Evolutionary conservation across 2,797 vertebrate species (phyloP).

Genomic region (Megaceryle alcyon): DNA sequence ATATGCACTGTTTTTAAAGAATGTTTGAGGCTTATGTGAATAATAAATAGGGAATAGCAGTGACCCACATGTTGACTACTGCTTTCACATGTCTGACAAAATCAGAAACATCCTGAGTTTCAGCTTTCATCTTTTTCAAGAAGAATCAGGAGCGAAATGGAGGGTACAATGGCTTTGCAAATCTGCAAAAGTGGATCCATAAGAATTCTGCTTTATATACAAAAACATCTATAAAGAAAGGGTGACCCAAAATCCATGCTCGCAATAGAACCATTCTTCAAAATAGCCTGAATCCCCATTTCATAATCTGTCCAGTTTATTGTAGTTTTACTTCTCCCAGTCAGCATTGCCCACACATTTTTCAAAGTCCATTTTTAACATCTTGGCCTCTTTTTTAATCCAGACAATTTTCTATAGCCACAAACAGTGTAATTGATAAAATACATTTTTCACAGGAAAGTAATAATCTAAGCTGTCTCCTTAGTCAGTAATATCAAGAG

Average conservation of each 20-base stretch:
- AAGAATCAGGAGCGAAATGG: fast-evolving
- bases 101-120: not conserved
- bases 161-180: not conserved
- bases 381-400: not conserved
- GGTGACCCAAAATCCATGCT: not conserved
- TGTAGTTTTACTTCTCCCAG: not conserved
- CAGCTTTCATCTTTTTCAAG: not conserved
- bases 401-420: not conserved
- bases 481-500: not conserved
- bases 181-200: not conserved
- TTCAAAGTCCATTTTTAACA: not conserved
- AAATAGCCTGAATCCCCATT: not conserved
- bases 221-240: not conserved
- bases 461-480: not conserved
- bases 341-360: not conserved
- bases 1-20: not conserved
- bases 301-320: not conserved
- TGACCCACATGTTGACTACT: not conserved
- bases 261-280: not conserved
- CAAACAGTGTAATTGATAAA: not conserved
- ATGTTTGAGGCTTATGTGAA: not conserved
- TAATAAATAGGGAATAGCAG: not conserved
- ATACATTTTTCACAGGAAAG: not conserved
- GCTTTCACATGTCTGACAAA: not conserved
- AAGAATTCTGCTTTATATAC: not conserved